A percentile compares a stretch with the other conserved stretches of the same genome.
Conservation (phyloP, 2,888 invertebrate genomes). For the Imbricaverruca yamaguchii region DNA sequence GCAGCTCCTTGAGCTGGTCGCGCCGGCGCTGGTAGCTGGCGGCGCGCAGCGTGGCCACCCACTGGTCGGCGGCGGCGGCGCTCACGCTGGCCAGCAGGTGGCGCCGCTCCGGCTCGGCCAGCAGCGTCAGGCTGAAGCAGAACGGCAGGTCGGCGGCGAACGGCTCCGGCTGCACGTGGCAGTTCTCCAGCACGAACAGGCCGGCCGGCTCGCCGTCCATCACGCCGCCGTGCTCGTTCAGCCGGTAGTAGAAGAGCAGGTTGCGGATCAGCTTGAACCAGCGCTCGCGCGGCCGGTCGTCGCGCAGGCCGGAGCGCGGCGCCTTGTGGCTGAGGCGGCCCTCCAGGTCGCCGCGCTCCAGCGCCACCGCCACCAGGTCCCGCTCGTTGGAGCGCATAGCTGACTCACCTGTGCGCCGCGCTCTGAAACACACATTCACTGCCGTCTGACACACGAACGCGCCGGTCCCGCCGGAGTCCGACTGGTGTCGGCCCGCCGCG, state of each 20-base stretch:
- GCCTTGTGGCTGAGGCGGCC: slow-evolving; percentile 62
- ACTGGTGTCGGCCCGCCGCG: too few species aligned
- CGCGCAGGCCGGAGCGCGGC: slow-evolving; percentile 53
- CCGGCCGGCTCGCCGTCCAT: slow-evolving; percentile 48
- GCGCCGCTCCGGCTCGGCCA: slow-evolving; percentile 57
- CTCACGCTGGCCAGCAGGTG: slow-evolving; percentile 63
- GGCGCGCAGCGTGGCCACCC: slow-evolving; percentile 54
- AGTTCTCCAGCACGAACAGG: slow-evolving; percentile 65
- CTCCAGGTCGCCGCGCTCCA: slow-evolving; percentile 53
- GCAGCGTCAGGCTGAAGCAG: slow-evolving; percentile 64
- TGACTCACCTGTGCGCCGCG: not conserved
- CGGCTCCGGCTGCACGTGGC: slow-evolving; percentile 58
- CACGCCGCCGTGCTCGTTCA: slow-evolving; percentile 58
- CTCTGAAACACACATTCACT: not conserved
- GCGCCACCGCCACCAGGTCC: slow-evolving; percentile 57
- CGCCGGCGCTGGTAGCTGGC: not conserved
- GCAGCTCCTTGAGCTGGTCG: slow-evolving; percentile 1
- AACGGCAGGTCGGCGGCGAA: slow-evolving; percentile 55
- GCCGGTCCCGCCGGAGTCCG: too few species aligned
- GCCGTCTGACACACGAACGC: not conserved
- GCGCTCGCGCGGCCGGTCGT: slow-evolving; percentile 57
- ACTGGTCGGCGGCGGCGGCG: slow-evolving; percentile 60
- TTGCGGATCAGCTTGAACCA: slow-evolving; percentile 68
- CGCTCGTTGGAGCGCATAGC: slow-evolving; percentile 65
- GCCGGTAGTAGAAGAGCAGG: slow-evolving; percentile 66